A percentile compares a stretch with the other conserved stretches of the same genome.
Conservation (phyloP, 2,888 invertebrate species). For the Sphaeridia pumilis region DNA sequence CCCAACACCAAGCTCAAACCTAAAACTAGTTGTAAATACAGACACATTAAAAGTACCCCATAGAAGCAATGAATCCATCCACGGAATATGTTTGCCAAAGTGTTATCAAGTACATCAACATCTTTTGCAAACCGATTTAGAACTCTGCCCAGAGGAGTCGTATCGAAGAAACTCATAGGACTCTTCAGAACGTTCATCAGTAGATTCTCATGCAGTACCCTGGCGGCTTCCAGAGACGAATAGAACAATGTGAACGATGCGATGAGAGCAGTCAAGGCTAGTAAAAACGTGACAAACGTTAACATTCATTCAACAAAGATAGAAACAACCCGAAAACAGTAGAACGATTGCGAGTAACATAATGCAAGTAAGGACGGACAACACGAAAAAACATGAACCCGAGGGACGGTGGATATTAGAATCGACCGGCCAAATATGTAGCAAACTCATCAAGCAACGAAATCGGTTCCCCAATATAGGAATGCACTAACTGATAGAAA, state of each 20-base stretch:
- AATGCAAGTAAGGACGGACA: no score
- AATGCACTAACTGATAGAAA: slow-evolving; percentile 5
- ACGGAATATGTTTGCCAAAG: slow-evolving; percentile 26
- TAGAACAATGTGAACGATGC: slow-evolving; percentile 41
- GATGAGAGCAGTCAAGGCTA: slow-evolving; percentile 32
- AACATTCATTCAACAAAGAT: no score
- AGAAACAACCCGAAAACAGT: no score
- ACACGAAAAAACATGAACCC: no score
- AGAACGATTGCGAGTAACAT: no score
- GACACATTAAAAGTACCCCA: slow-evolving; percentile 12
- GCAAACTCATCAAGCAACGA: no score
- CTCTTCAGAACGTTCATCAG: slow-evolving; percentile 37
- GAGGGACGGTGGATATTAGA: no score
- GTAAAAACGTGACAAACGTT: no score
- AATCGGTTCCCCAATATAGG: background rate
- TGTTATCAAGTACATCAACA: slow-evolving; percentile 36
- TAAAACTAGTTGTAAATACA: no score
- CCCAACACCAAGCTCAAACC: background rate
- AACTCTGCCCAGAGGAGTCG: slow-evolving; percentile 41
- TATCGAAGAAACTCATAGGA: slow-evolving; percentile 41
- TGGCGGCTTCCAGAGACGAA: slow-evolving; percentile 39
- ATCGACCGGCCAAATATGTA: no score
- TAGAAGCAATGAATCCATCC: slow-evolving; percentile 20
- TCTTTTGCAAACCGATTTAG: slow-evolving; percentile 39
- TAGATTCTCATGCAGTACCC: slow-evolving; percentile 37